Conservation (phyloP, 2,797 vertebrate species). For the Echeneis naucrates region DNA sequence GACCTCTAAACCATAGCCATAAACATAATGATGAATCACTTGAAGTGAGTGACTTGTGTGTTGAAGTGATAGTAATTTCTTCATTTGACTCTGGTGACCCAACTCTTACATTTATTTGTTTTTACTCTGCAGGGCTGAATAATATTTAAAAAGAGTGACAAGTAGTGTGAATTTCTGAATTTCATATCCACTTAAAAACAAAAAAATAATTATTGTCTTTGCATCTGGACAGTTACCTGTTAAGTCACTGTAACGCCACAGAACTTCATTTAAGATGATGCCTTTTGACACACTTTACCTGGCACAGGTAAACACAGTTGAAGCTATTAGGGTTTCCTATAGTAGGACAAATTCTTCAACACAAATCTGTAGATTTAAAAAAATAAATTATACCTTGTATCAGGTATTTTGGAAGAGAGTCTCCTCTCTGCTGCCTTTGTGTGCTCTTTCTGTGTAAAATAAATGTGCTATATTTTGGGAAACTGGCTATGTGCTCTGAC, state of each 20-base stretch:
- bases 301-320: not conserved
- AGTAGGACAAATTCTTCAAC: too few species aligned
- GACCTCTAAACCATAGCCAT: not conserved
- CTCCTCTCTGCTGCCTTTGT: not conserved
- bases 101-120: not conserved
- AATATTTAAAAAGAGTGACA: too few species aligned
- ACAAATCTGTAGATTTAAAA: conserved; percentile 3
- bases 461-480: not conserved
- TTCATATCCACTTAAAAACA: not conserved
- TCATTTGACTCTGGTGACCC: not conserved
- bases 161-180: too few species aligned
- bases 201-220: not conserved
- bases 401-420: not conserved
- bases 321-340: not conserved
- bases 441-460: not conserved
- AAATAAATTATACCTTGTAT: not conserved
- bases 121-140: not conserved
- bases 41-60: not conserved
- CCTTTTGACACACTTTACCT: not conserved
- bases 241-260: not conserved
- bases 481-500: not conserved
- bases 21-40: not conserved
- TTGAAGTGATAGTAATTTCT: not conserved
- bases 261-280: not conserved
- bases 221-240: not conserved